Evolutionary conservation across 2,113 vertebrate species (phyloP), one percentile per base, ranked within the genome.

Genomic region (Callionymus lyra): DNA sequence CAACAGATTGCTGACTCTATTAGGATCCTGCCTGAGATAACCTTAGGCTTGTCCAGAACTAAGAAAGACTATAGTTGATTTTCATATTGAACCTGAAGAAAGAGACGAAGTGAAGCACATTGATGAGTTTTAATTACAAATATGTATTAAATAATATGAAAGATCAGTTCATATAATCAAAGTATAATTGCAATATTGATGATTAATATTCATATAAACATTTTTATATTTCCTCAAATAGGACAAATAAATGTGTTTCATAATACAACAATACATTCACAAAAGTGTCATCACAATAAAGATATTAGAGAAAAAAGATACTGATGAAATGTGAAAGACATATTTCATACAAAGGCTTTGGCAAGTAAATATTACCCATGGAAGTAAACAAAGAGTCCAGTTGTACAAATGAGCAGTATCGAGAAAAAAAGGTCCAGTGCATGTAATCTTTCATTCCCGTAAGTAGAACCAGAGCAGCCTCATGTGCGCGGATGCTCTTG

Each of bases 141-240:
- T 74, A 68, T 59, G 72, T 84, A 85, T 88, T 87, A 88, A 88
- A 87, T 87, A 84, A 83, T 80, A 83, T 61, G 65, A 74, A 77
- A 84, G 68, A 59, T 68, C 77, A 80, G 50, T 47, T 49, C 39
- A 70, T 75, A 75, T 47, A 70, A 71, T 72, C 47, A 70, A 56
- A 35, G 65, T 64, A 78, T 77, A 72, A 77, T 78, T 70, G 73
- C 72, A 76, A 65, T 80, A 77, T 50, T 68, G 61, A 61, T 71
- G 68, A 81, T 79, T 82, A 83, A 74, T 81, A 75, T 64, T 66
- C 45, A 78, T 76, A 77, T 77, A 65, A 73, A 81, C 56, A 80
- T 65, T 47, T 62, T 59, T 70, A 56, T 66, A 4, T 72, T 65
- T 42, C 58, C 48, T 57, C 32, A 63, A 76, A 74, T 67, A 59